A percentile compares a stretch with the other conserved stretches of the same genome.
Conservation (phyloP, 2,888 invertebrate species). For the Tridacna gigas region DNA sequence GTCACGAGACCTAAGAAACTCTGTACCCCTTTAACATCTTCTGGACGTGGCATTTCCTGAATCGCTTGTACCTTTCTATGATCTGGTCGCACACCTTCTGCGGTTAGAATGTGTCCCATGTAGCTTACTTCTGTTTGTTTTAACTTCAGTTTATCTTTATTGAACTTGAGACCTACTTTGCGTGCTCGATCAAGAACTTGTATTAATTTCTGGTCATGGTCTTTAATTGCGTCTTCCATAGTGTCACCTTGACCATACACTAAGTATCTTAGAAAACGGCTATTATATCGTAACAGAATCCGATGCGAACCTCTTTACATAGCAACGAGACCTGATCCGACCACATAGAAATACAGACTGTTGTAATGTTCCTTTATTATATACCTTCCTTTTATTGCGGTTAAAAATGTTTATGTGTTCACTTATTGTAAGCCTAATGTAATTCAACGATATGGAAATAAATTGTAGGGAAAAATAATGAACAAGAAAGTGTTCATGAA, state of each 20-base stretch:
- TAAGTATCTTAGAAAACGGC: too few relatives aligned
- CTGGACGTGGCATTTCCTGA: constrained; percentile 53
- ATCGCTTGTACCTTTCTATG: constrained; percentile 58
- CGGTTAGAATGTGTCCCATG: constrained; percentile 59
- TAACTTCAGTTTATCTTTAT: constrained; percentile 56
- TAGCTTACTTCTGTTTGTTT: constrained; percentile 44
- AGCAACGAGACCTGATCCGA: too few relatives aligned
- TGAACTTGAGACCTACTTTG: constrained; percentile 47
- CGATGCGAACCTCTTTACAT: too few relatives aligned
- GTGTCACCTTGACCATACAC: constrained; percentile 53
- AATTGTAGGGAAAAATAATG: too few relatives aligned
- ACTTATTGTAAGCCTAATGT: too few relatives aligned
- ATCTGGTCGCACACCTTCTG: constrained; percentile 52
- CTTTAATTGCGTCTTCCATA: constrained; percentile 42
- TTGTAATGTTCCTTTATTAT: too few relatives aligned
- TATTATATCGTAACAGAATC: too few relatives aligned
- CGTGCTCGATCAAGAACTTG: constrained; percentile 47
- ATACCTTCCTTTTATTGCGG: too few relatives aligned
- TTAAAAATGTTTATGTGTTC: too few relatives aligned
- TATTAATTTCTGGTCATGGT: constrained; percentile 54
- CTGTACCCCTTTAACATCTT: constrained; percentile 42
- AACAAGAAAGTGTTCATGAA: too few relatives aligned
- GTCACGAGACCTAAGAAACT: constrained; percentile 59
- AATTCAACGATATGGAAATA: too few relatives aligned
- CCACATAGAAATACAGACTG: too few relatives aligned